A percentile compares a stretch with the other conserved stretches of the same genome.
These are phyloP conservation scores for Himalopsyche japonica DNA, from an alignment of 2,888 invertebrate species.

Conservation along the genomic window DNA sequence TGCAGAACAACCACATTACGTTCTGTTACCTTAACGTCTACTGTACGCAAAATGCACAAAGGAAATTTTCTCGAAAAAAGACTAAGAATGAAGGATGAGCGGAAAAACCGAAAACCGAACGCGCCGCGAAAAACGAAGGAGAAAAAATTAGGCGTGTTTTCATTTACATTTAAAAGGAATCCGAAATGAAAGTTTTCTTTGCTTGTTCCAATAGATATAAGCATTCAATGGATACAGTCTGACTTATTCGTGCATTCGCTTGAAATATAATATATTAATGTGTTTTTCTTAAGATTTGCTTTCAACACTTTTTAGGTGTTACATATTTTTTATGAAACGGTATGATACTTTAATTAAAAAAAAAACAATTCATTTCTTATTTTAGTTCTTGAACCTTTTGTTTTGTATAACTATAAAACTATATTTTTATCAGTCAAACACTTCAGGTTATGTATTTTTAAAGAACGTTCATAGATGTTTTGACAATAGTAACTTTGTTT, in stretches of 20 bases:
- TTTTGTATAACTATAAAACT: no score
- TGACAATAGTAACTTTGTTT: no score
- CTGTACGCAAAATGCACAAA: constrained; percentile 22
- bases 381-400: no score
- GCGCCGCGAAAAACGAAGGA: constrained; percentile 14
- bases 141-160: constrained; percentile 36
- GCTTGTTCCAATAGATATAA: background rate
- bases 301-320: no score
- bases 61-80: constrained; percentile 1
- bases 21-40: background rate
- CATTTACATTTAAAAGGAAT: constrained; percentile 39
- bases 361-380: no score
- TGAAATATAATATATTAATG: no score
- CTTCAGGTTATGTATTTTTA: no score
- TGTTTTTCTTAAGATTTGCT: no score
- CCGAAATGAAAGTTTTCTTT: constrained; percentile 22
- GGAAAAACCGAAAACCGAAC: constrained; percentile 1
- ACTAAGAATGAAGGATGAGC: background rate
- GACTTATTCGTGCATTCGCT: background rate
- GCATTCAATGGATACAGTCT: background rate
- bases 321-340: no score
- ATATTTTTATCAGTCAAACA: no score
- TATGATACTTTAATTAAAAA: no score
- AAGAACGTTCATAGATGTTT: no score
- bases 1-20: constrained; percentile 24